phyloP scores from a whole-genome alignment of 2,113 vertebrate species.

The Dermatemys mawii region DNA sequence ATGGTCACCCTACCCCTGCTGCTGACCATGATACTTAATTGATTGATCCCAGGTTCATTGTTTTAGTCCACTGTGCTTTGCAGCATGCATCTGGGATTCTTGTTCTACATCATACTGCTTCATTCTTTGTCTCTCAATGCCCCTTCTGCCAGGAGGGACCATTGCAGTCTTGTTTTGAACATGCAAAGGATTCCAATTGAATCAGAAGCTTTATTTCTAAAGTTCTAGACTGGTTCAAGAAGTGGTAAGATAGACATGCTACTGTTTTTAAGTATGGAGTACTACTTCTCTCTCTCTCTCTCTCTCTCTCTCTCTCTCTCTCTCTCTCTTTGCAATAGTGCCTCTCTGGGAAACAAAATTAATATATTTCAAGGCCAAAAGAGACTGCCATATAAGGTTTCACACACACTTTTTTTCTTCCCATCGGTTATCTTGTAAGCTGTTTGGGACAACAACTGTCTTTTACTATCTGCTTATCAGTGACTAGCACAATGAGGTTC shows the following conservation, averaged over 20 bases:
- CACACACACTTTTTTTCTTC: not conserved
- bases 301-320: too few species aligned
- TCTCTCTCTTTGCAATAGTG: not conserved
- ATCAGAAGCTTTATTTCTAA: not conserved
- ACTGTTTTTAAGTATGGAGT: too few species aligned
- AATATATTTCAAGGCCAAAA: not conserved
- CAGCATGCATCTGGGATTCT: not conserved
- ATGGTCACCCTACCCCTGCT: not conserved
- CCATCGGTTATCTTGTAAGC: not conserved
- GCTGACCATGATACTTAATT: not conserved
- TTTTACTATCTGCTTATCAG: not conserved
- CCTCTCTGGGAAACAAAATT: not conserved
- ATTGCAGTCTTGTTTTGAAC: not conserved
- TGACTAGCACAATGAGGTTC: not conserved
- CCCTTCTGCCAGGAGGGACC: not conserved
- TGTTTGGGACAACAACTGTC: not conserved
- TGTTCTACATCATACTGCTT: not conserved
- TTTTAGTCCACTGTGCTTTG: not conserved
- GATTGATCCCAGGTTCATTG: not conserved
- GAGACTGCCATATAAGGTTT: not conserved
- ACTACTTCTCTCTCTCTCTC: too few species aligned
- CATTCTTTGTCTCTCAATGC: not conserved
- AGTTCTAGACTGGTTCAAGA: conserved; percentile 1
- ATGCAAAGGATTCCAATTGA: not conserved
- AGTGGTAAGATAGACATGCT: not conserved